Base-by-base conservation (phyloP, 2,888 invertebrate genomes). In the Folsomia candida region DNA sequence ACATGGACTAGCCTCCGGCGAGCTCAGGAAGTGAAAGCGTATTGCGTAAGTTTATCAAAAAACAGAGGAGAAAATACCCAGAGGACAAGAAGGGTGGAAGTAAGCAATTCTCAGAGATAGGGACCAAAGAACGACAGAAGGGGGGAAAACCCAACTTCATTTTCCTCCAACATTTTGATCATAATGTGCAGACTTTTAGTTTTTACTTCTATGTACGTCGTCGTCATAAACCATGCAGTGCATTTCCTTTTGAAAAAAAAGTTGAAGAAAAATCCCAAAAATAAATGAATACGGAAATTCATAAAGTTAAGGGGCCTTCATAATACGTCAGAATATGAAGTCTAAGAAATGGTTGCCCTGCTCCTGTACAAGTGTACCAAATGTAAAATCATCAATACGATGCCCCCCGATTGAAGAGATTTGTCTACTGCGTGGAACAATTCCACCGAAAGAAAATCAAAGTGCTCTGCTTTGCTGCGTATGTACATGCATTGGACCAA, bases 41-140 rank as follows among this genome's bases (percentile, higher is more conserved):
- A 29, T 29, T 62, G 37, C 37, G 18, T 11, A 65, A 20, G 25
- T 65, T 65, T 25, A 54, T 54, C 2, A 65, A 65, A 65, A 65
- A 51, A 51, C n/a, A 54, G 37, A 3, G 28, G 57, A 54, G 51
- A 65, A 65, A 65, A 51, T 51, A 26, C 54, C 65, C 57, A 6
- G n/a, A 51, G 65, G 54, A 57, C 28, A 54, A 25, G 54, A 65
- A 65, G 65, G 65, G 65, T 64, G 26, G 51, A 64, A 54, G 54
- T 22, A 54, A 54, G 54, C 54, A 54, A 54, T 54, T 54, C 54
- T 20, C 54, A 6, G 20, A 54, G 4, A 54, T 54, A 54, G 6
- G 54, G 54, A 54, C 20, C 6, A 11, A 47, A 47, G 47, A 47
- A 11, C 9, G 18, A 47, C 9, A 47, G 47, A 18, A n/a, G 54